These are phyloP conservation scores for Lipotes vexillifer DNA, from an alignment of 2,113 vertebrate species.

Conservation along the genomic window DNA sequence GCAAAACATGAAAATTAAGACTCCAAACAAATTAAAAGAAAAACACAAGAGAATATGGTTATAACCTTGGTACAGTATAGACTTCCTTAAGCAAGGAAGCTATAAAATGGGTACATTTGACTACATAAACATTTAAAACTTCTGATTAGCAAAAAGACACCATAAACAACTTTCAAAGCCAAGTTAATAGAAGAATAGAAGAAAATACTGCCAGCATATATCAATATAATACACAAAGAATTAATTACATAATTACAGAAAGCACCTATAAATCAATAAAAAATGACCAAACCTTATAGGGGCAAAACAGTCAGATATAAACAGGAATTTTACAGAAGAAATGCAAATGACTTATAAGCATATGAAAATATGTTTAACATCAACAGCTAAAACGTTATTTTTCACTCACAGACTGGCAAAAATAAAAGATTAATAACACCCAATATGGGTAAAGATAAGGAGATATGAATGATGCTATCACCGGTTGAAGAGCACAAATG, in stretches of 20 bases:
- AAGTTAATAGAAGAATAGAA: neutral
- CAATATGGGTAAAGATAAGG: neutral
- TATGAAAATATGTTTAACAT: neutral
- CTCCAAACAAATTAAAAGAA: neutral
- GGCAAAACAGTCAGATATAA: neutral
- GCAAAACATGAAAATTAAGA: constrained; percentile 19
- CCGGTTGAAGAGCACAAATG: neutral
- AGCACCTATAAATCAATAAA: neutral
- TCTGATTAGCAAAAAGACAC: neutral
- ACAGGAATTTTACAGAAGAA: neutral
- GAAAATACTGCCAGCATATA: neutral
- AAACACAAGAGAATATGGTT: neutral
- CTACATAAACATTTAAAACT: constrained; percentile 10
- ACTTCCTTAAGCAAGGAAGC: neutral
- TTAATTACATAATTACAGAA: neutral
- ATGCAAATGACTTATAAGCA: neutral
- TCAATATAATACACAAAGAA: neutral
- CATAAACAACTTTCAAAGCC: neutral
- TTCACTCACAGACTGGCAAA: neutral
- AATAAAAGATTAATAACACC: neutral
- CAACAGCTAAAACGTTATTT: neutral
- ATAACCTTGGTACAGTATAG: neutral
- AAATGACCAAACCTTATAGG: neutral
- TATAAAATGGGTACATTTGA: neutral
- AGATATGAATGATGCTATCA: neutral